Conservation (phyloP, 2,113 vertebrate genomes). For the Alouatta palliata region DNA sequence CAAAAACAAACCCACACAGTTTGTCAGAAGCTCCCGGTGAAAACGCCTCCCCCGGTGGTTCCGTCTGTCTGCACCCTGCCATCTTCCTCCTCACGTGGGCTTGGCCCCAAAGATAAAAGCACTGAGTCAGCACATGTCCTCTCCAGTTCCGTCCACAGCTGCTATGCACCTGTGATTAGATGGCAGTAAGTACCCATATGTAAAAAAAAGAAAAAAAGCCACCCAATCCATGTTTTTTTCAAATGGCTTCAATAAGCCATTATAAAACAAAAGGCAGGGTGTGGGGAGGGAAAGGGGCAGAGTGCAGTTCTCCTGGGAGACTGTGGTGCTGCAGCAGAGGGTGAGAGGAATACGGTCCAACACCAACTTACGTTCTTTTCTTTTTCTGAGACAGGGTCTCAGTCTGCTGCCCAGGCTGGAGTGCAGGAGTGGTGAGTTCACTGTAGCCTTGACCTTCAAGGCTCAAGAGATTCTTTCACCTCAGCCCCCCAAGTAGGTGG, state of each 20-base stretch:
- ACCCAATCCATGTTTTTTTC: background rate
- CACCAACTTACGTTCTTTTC: rapidly evolving
- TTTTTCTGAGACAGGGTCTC: no score
- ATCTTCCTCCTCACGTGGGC: rapidly evolving
- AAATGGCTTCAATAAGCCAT: background rate
- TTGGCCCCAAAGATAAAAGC: background rate
- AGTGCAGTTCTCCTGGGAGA: background rate
- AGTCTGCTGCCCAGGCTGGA: no score
- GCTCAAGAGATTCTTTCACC: background rate
- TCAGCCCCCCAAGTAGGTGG: background rate
- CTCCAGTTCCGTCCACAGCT: background rate
- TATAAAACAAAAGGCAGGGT: background rate
- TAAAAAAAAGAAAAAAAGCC: background rate
- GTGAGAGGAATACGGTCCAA: background rate
- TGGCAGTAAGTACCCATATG: background rate
- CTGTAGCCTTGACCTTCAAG: no score
- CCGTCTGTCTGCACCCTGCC: background rate
- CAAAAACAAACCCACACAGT: background rate
- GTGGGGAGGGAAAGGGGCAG: no score
- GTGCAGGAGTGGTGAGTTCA: no score
- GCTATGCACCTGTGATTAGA: background rate
- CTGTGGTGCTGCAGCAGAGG: background rate
- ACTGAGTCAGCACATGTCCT: no score
- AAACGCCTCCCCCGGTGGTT: background rate
- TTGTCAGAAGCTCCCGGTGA: background rate